phyloP scores from a whole-genome alignment of 1,140 invertebrate genomes.

The Drosophila kanapiae region DNA sequence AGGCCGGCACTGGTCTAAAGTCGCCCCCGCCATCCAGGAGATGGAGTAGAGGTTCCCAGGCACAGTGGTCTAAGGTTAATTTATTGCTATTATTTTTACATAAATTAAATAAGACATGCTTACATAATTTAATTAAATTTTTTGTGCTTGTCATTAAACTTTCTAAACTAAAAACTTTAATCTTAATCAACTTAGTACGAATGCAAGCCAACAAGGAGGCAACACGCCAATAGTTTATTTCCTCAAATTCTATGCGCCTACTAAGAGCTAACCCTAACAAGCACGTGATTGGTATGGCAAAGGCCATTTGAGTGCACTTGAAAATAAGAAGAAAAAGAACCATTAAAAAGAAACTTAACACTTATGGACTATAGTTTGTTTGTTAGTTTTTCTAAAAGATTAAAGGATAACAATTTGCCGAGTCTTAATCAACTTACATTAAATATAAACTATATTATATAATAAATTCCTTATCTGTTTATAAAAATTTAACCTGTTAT shows the following conservation, averaged over 20 bases:
- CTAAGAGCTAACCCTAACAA: too few relatives aligned
- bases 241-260: too few relatives aligned
- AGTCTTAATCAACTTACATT: not conserved
- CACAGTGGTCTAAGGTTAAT: constrained; percentile 15
- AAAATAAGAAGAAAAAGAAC: too few relatives aligned
- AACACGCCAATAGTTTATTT: too few relatives aligned
- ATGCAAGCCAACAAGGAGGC: too few relatives aligned
- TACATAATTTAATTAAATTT: not conserved
- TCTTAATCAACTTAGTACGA: too few relatives aligned
- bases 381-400: not conserved
- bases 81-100: not conserved
- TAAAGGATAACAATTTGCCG: not conserved
- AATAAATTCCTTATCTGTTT: not conserved
- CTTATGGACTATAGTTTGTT: not conserved
- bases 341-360: not conserved
- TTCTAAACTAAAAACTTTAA: too few relatives aligned
- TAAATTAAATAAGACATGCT: not conserved
- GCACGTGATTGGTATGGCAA: too few relatives aligned
- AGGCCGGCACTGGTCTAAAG: constrained; percentile 26
- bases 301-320: too few relatives aligned
- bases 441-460: too few relatives aligned
- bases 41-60: not conserved
- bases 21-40: constrained; percentile 44
- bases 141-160: too few relatives aligned
- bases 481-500: not conserved